phyloP scores from a whole-genome alignment of 2,113 vertebrate species.

The Willisornis vidua region DNA sequence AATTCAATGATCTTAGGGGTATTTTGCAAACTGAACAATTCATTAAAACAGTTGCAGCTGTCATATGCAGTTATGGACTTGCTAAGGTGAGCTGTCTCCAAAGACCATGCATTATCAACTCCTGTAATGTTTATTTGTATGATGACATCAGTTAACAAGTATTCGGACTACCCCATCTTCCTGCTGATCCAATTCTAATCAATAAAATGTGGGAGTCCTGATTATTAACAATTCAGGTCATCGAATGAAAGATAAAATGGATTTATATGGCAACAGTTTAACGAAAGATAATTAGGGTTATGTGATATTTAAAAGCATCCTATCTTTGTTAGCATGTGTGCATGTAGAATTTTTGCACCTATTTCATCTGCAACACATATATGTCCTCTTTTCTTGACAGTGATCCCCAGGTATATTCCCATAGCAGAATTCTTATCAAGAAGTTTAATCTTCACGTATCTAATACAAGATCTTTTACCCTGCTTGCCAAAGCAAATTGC shows the following conservation, averaged over 20 bases:
- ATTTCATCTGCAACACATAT: neutral
- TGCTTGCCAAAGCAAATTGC: constrained; percentile 64
- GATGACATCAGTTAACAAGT: neutral
- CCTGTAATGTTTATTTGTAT: neutral
- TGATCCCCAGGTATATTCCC: neutral
- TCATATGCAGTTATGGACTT: neutral
- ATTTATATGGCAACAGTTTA: neutral
- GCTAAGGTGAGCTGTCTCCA: neutral
- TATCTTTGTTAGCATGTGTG: neutral
- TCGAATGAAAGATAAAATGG: neutral
- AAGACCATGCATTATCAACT: neutral
- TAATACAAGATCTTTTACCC: constrained; percentile 47
- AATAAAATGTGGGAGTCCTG: neutral
- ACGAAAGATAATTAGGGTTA: neutral
- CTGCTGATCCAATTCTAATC: neutral
- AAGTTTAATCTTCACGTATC: constrained; percentile 28
- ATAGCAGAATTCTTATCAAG: constrained; percentile 3
- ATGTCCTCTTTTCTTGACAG: neutral
- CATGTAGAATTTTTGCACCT: neutral
- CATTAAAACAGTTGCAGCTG: neutral
- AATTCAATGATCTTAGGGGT: too few relatives aligned
- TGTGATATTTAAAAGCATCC: neutral
- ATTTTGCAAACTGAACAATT: neutral
- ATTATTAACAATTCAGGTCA: neutral
- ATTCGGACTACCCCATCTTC: neutral